Base-by-base conservation (phyloP, 1,140 invertebrate species). In the Triops cancriformis region DNA sequence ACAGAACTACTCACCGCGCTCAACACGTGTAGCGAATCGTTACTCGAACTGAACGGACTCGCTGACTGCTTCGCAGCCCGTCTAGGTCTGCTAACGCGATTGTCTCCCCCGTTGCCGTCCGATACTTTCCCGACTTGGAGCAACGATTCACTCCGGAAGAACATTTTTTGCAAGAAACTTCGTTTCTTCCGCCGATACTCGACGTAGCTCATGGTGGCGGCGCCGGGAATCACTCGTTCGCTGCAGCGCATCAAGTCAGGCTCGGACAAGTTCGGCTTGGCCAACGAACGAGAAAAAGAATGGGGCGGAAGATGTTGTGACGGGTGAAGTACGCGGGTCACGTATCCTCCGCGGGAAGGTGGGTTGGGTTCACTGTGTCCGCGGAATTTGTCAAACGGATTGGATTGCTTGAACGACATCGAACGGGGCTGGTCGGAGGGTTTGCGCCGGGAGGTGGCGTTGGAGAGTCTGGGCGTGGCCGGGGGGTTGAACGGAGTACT, bases 71-170 rank as follows among this genome's bases (percentile, higher is more conserved):
- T 37, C 7, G 31, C 2, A 37, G 31, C 31, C 2, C 7, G 2
- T 37, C 7, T 7, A 2, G 31, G 31, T 7, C 7, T 37, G 18
- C 10, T 10, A 64, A 23, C n/a, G 18, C 5, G 14, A n/a, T 18
- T 64, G 9, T 23, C 23, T 5, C 5, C 0, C 12, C 9, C 5
- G 26, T 31, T 23, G n/a, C n/a, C n/a, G 10, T 43, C 45, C 4
- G 75, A 41, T 11, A 76, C 41, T 43, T 45, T 76, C 11, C 41
- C 28, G 12, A 76, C 75, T 76, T 77, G 26, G 11, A 79, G 72
- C 27, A 42, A 79, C 18, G 28, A 73, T 72, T 75, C 79, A 73
- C 79, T 80, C n/a, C 79, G 74, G 74, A 80, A 80, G 64, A 80
- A 76, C 14, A 77, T 31, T 75, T 76, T 80, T 31, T 74, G 73